Evolutionary conservation across 2,113 vertebrate species (phyloP).

Genomic region (Laterallus jamaicensis): DNA sequence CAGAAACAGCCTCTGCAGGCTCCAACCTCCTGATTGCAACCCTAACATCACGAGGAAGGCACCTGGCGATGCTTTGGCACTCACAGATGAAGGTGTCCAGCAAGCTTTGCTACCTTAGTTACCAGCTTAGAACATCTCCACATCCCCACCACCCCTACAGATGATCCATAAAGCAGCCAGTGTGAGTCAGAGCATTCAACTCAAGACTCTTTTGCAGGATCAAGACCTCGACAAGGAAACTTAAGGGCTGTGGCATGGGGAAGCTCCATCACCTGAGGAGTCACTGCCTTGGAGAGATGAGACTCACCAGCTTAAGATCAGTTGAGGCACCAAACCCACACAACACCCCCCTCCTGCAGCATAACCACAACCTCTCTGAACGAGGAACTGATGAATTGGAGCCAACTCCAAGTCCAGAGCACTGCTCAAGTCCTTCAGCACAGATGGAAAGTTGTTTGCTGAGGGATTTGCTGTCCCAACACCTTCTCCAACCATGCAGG

Average conservation of each 20-base stretch:
- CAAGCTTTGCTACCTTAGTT: accelerated
- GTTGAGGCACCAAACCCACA: background rate
- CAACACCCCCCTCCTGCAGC: accelerated
- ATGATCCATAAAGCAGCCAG: background rate
- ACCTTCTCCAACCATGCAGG: accelerated
- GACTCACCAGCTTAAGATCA: background rate
- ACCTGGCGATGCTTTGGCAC: accelerated
- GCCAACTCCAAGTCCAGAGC: accelerated
- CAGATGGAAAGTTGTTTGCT: accelerated
- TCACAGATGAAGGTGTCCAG: background rate
- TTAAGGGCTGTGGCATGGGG: background rate
- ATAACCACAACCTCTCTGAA: accelerated
- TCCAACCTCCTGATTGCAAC: background rate
- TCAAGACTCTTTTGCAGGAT: background rate
- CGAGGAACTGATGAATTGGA: accelerated
- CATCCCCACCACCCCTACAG: background rate
- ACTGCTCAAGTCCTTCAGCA: background rate
- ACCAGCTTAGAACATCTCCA: accelerated
- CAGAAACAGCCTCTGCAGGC: background rate
- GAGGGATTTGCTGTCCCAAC: accelerated
- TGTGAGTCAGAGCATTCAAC: accelerated
- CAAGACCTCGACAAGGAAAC: background rate
- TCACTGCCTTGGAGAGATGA: background rate
- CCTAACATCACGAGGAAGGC: accelerated
- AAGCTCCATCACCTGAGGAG: background rate